Conservation (phyloP, 1,140 invertebrate species). For the Ceratosolen solmsi region DNA sequence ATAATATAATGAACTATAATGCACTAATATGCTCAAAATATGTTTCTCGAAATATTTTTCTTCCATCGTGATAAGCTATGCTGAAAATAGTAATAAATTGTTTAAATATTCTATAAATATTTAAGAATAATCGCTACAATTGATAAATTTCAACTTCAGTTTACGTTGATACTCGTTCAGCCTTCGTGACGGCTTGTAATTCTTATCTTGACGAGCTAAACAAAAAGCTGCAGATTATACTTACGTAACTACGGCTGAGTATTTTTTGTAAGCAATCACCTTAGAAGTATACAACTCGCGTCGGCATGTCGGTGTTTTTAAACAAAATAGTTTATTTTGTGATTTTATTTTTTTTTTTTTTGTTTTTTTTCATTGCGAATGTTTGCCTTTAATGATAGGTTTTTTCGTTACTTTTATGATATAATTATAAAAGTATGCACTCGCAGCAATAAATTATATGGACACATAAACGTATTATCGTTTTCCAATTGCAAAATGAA, state of each 20-base stretch:
- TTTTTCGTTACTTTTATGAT: not conserved
- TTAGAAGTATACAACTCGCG: constrained; percentile 24
- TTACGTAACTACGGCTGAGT: constrained; percentile 38
- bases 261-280: constrained; percentile 43
- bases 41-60: too few species aligned
- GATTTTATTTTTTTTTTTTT: not conserved
- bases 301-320: constrained; percentile 20
- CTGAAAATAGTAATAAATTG: not conserved
- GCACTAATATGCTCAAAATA: too few species aligned
- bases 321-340: constrained; percentile 27
- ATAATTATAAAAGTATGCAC: not conserved
- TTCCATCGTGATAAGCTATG: not conserved
- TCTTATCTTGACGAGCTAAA: constrained; percentile 43
- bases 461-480: not conserved
- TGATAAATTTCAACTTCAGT: constrained; percentile 13
- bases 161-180: constrained; percentile 40
- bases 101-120: constrained; percentile 31
- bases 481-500: not conserved
- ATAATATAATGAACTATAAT: too few species aligned
- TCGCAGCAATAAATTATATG: not conserved
- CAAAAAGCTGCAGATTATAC: constrained; percentile 47
- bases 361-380: not conserved
- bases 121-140: constrained; percentile 13
- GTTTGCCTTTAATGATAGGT: not conserved
- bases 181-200: constrained; percentile 43